phyloP scores from a whole-genome alignment of 2,888 invertebrate genomes.

The Pheosia tremula region DNA sequence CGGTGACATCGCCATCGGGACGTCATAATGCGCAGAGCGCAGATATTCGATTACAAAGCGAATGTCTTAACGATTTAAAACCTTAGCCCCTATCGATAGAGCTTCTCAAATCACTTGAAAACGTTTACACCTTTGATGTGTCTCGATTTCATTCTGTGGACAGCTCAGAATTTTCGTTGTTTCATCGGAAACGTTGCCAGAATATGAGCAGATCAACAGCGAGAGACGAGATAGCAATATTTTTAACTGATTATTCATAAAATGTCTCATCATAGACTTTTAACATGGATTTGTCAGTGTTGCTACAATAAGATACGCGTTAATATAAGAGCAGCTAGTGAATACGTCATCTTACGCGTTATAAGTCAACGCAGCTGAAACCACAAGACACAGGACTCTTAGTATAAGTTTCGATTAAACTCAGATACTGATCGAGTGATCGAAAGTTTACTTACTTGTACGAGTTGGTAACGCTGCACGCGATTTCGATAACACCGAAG shows the following conservation, averaged over 20 bases:
- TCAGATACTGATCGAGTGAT: too few species aligned
- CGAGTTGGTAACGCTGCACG: too few species aligned
- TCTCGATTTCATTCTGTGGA: conserved; percentile 32
- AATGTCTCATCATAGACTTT: conserved; percentile 10
- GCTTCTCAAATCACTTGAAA: conserved; percentile 14
- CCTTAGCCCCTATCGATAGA: conserved; percentile 25
- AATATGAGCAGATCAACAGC: conserved; percentile 35
- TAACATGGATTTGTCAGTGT: conserved; percentile 1
- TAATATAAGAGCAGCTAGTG: not conserved
- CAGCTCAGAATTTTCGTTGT: conserved; percentile 33
- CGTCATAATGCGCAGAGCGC: conserved; percentile 54
- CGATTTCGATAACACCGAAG: too few species aligned
- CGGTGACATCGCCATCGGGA: conserved; percentile 51
- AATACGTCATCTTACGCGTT: not conserved
- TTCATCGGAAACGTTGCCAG: conserved; percentile 30
- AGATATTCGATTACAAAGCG: conserved; percentile 53
- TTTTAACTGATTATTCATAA: conserved; percentile 38
- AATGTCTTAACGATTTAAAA: conserved; percentile 31
- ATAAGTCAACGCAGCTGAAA: not conserved
- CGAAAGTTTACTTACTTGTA: too few species aligned
- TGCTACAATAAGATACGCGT: not conserved
- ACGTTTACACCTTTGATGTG: conserved; percentile 37
- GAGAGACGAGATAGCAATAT: conserved; percentile 32
- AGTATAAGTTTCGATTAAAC: too few species aligned
- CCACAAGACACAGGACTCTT: not conserved